Conservation (phyloP, 1,140 invertebrate genomes). For the Bursaphelenchus mucronatus region DNA sequence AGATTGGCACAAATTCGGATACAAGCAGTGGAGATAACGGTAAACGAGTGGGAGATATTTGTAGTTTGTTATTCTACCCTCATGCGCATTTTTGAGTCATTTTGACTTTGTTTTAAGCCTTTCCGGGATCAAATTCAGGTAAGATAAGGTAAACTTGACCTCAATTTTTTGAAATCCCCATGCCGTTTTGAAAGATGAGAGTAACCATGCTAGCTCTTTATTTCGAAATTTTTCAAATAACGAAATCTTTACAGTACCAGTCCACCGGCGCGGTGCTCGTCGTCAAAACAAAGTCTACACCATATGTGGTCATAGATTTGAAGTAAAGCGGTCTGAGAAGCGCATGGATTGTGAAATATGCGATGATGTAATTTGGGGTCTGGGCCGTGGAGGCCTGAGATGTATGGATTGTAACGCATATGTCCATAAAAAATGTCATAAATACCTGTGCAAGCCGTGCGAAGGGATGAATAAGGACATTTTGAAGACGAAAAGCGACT, state of each 20-base stretch:
- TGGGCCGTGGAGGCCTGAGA: conserved; percentile 95
- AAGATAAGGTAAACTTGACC: neutral
- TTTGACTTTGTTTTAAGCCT: neutral
- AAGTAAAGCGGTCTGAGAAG: conserved; percentile 95
- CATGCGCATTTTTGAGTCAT: conserved; percentile 68
- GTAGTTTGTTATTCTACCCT: neutral
- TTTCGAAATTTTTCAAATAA: too few species aligned
- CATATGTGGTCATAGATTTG: conserved; percentile 97
- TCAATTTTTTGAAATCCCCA: too few species aligned
- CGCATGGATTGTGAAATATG: conserved; percentile 61
- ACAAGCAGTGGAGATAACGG: conserved; percentile 96
- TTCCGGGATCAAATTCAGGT: too few species aligned
- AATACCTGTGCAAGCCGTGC: conserved; percentile 83
- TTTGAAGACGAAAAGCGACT: neutral
- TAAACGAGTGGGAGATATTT: conserved; percentile 68
- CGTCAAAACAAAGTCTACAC: conserved; percentile 93
- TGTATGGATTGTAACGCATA: conserved; percentile 96
- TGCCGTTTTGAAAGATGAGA: too few species aligned
- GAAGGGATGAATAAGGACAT: too few species aligned
- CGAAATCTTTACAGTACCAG: conserved; percentile 74
- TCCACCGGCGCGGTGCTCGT: conserved; percentile 92
- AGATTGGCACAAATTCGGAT: conserved; percentile 86
- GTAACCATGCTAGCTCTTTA: too few species aligned
- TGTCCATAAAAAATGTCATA: conserved; percentile 98
- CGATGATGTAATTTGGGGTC: conserved; percentile 93